Base-by-base conservation (phyloP, 1,140 invertebrate species). In the Radopholus similis region DNA sequence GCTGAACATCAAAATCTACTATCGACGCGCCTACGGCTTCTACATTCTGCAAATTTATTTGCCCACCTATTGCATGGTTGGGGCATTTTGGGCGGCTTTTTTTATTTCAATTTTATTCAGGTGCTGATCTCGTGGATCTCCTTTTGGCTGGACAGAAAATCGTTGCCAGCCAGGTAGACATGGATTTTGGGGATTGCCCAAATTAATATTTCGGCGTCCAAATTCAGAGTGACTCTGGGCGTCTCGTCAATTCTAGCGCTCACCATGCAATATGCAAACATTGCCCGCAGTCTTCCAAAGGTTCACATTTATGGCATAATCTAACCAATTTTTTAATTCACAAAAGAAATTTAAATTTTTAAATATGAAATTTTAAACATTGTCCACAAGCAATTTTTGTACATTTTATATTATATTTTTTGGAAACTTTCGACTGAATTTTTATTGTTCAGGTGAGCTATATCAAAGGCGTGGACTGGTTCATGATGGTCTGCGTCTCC, bases 31-130 rank as follows among this genome's bases (percentile, higher is more conserved):
- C 53, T 77, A 85, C 28, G 85, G 85, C 15, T 86, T 84, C 67
- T 86, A 77, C 64, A 69, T 86, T 44, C 77, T 86, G 8, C 85
- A 86, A 79, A 85, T 86, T 55, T 86, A 85, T 66, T 73, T 86
- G 4, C 56, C 68, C 32, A 72, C 68, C 11, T 72, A 67, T 64
- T 69, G 57, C 42, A 69, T 76, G 72, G 75, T 65, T 11, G 32
- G 26, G 15, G 18, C 18, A 62, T 53, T 42, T 42, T n/a, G n/a
- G 40, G n/a, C 21, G n/a, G n/a, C 15, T 42, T n/a, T 42, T 42
- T 42, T 15, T 34, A 70, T 42, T 68, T 37, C 6, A 32, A 73
- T 30, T 63, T 56, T 5, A 51, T 63, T 53, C 38, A 73, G 77
- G 75, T 81, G 3, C 70, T 81, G 5, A 81, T 81, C 42, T 83